These are phyloP conservation scores for Leucosticte australis DNA, from an alignment of 2,113 vertebrate species.

Conservation along the genomic window DNA sequence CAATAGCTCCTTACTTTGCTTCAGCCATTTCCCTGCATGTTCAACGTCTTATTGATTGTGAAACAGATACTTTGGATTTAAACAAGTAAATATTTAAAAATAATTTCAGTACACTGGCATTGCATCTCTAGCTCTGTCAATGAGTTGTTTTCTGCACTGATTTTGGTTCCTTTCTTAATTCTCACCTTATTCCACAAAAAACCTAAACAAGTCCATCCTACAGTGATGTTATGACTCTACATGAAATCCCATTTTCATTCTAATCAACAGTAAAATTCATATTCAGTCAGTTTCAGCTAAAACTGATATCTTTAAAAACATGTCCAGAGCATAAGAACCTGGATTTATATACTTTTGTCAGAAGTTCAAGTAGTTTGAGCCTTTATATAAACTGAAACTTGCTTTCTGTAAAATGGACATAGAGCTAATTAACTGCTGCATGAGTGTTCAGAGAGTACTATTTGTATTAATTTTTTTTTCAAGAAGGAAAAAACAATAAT, in stretches of 20 bases:
- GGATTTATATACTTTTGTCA: not conserved
- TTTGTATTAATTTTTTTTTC: not conserved
- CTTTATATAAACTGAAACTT: not conserved
- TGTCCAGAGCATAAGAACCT: not conserved
- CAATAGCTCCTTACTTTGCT: not conserved
- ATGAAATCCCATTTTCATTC: not conserved
- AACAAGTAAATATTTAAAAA: not conserved
- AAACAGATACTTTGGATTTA: not conserved
- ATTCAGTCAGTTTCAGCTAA: not conserved
- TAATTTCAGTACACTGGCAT: not conserved
- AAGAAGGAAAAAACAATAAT: not conserved
- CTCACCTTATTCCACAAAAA: not conserved
- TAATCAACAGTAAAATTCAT: not conserved
- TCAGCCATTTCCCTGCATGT: not conserved
- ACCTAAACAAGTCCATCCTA: not conserved
- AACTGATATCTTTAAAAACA: not conserved
- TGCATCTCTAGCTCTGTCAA: not conserved
- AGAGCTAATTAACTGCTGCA: not conserved
- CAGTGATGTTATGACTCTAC: not conserved
- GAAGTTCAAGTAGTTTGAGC: not conserved
- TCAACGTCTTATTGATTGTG: not conserved
- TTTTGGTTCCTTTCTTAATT: not conserved
- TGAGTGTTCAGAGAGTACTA: not conserved
- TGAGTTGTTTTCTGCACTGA: not conserved
- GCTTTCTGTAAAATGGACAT: not conserved